Conservation (phyloP, 2,113 vertebrate species). For the Zosterops borbonicus region DNA sequence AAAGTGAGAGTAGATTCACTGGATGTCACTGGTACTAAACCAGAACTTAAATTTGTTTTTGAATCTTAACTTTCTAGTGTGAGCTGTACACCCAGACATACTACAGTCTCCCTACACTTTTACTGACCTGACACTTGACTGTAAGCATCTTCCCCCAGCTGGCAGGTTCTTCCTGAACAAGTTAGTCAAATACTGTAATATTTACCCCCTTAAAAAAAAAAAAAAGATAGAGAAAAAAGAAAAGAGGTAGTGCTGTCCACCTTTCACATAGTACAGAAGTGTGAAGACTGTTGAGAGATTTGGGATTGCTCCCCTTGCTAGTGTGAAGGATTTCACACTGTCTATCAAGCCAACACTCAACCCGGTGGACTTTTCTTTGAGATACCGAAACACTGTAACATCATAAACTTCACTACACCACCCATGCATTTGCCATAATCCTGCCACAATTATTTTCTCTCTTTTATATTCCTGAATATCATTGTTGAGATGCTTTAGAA, state of each 20-base stretch:
- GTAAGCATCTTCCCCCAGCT: not conserved
- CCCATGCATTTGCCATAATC: not conserved
- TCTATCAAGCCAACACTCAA: not conserved
- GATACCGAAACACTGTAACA: not conserved
- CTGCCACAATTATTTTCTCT: not conserved
- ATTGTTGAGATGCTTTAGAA: not conserved
- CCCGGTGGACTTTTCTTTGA: not conserved
- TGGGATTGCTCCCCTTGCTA: not conserved
- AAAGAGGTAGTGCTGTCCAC: not conserved
- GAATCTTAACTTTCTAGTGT: not conserved
- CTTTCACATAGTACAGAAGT: not conserved
- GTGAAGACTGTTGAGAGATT: not conserved
- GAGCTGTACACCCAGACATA: fast-evolving
- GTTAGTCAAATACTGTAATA: not conserved
- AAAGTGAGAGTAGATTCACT: not conserved
- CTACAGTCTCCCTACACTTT: not conserved
- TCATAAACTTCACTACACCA: not conserved
- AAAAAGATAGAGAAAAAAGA: not conserved
- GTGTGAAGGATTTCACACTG: not conserved
- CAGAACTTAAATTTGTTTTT: not conserved
- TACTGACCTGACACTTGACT: not conserved
- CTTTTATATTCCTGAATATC: not conserved
- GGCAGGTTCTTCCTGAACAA: not conserved
- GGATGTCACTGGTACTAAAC: not conserved
- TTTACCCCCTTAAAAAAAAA: not conserved